A percentile compares a stretch with the other conserved stretches of the same genome.
phyloP scores from a whole-genome alignment of 2,888 invertebrate genomes.

The Platypus cylindrus region DNA sequence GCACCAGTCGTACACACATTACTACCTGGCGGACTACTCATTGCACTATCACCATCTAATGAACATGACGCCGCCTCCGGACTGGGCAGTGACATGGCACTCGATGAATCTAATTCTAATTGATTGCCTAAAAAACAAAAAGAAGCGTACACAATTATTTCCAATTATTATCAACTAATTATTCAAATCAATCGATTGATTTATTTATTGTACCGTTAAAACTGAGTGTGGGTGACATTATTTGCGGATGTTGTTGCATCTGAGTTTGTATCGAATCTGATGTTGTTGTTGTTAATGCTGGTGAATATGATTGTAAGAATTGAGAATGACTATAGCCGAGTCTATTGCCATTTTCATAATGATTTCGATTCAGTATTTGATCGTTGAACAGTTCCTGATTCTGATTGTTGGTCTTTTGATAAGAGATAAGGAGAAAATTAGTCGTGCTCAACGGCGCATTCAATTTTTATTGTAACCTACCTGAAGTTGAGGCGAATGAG shows the following conservation, averaged over 20 bases:
- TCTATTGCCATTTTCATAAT: constrained; percentile 27
- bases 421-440: no score
- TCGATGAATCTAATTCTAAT: constrained; percentile 57
- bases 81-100: constrained; percentile 70
- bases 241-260: constrained; percentile 50
- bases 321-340: constrained; percentile 26
- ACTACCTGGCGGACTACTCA: constrained; percentile 58
- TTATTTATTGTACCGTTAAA: constrained; percentile 14
- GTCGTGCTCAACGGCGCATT: neutral
- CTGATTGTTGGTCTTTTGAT: constrained; percentile 22
- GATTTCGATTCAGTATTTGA: constrained; percentile 45
- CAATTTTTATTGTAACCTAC: constrained; percentile 1
- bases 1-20: constrained; percentile 56
- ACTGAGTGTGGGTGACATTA: constrained; percentile 37
- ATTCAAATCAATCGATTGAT: no score
- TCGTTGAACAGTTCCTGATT: constrained; percentile 65
- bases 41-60: constrained; percentile 46
- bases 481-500: constrained; percentile 44
- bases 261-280: constrained; percentile 45
- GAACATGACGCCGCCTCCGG: constrained; percentile 63
- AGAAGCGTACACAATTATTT: no score
- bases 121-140: constrained; percentile 50
- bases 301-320: constrained; percentile 32
- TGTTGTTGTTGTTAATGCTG: constrained; percentile 24
- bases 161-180: no score